Conservation (phyloP, 2,888 invertebrate species). For the Phyllotreta cruciferae region DNA sequence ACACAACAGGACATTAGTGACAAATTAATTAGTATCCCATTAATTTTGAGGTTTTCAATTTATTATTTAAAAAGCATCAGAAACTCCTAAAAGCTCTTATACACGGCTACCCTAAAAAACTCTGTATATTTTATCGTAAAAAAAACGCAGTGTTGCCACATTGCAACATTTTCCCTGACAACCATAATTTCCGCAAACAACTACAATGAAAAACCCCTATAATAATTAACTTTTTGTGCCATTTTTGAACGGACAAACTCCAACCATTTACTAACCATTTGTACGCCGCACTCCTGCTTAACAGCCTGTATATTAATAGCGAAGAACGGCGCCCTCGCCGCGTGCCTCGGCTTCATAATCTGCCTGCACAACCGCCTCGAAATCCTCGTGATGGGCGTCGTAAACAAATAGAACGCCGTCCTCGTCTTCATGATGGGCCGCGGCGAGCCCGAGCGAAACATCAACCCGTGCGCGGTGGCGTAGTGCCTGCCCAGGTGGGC, state of each 20-base stretch:
- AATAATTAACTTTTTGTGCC: too few species aligned
- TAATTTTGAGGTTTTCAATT: too few species aligned
- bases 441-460: slow-evolving; percentile 78
- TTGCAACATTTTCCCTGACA: too few species aligned
- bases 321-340: slow-evolving; percentile 86
- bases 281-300: slow-evolving; percentile 83
- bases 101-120: too few species aligned
- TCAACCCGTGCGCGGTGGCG: slow-evolving; percentile 86
- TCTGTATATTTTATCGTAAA: too few species aligned
- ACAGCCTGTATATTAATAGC: slow-evolving; percentile 76
- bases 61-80: too few species aligned
- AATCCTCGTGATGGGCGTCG: slow-evolving; percentile 87
- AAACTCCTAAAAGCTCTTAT: too few species aligned
- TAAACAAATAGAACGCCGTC: slow-evolving; percentile 94
- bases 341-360: slow-evolving; percentile 82
- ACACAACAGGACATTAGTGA: too few species aligned
- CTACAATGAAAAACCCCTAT: too few species aligned
- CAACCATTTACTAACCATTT: slow-evolving; percentile 61
- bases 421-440: slow-evolving; percentile 97
- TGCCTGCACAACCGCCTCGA: slow-evolving; percentile 87
- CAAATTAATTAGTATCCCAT: neutral
- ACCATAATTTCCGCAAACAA: too few species aligned
- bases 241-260: too few species aligned
- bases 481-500: slow-evolving; percentile 93
- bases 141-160: too few species aligned